Evolutionary conservation across 2,888 invertebrate species (phyloP).

Genomic region (Ypsolopha sequella): DNA sequence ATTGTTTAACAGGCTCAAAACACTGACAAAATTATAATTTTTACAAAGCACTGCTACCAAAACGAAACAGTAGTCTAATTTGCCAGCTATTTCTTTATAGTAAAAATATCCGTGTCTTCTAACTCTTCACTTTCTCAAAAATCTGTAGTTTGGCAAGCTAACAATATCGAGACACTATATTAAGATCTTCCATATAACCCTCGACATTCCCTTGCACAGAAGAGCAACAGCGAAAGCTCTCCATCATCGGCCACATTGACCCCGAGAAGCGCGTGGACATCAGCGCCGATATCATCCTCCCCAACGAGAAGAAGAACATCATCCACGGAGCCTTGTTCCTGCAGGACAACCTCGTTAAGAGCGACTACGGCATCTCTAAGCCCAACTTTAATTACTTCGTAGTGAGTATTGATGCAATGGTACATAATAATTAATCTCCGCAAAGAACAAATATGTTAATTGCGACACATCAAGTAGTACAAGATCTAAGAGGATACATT

Average conservation of each 20-base stretch:
- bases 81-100: no score
- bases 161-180: no score
- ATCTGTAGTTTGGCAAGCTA: no score
- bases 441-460: no score
- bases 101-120: neutral
- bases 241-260: conserved; percentile 66
- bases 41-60: no score
- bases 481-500: no score
- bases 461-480: no score
- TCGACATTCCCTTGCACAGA: conserved; percentile 21
- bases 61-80: no score
- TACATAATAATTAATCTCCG: conserved; percentile 18
- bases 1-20: no score
- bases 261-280: conserved; percentile 73
- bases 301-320: conserved; percentile 70
- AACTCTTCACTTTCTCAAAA: conserved; percentile 15
- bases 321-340: conserved; percentile 70
- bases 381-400: conserved; percentile 71
- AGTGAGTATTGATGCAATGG: conserved; percentile 44
- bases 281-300: conserved; percentile 64
- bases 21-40: no score
- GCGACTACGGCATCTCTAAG: conserved; percentile 70
- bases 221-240: conserved; percentile 63
- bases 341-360: conserved; percentile 74
- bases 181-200: neutral